phyloP scores from a whole-genome alignment of 2,113 vertebrate species.

The Alligator sinensis region DNA sequence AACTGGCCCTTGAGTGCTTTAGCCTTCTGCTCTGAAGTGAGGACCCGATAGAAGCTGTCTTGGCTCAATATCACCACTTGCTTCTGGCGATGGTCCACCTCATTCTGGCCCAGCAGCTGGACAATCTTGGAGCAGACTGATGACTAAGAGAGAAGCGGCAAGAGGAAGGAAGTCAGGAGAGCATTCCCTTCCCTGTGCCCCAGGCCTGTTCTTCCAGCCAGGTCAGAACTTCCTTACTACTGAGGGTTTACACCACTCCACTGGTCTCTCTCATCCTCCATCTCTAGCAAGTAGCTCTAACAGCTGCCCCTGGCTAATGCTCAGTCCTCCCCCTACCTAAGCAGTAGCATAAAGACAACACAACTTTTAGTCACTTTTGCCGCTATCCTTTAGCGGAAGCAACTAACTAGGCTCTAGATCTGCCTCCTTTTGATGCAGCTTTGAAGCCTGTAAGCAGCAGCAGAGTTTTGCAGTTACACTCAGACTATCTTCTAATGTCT shows the following conservation, averaged over 20 bases:
- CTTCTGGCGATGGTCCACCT: constrained; percentile 94
- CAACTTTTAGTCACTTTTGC: neutral
- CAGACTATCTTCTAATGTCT: neutral
- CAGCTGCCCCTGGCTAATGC: neutral
- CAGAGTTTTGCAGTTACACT: neutral
- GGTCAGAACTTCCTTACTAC: neutral
- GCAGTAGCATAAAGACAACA: neutral
- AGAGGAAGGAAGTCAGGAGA: neutral
- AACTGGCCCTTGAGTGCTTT: constrained; percentile 96
- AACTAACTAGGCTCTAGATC: neutral
- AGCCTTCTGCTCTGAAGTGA: constrained; percentile 94
- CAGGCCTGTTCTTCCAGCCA: neutral
- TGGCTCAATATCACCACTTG: constrained; percentile 98
- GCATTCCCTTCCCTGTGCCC: neutral
- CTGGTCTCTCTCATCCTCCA: neutral
- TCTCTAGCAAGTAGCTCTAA: neutral
- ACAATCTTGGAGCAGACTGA: constrained; percentile 97
- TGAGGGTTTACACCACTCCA: neutral
- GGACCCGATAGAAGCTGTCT: constrained; percentile 96
- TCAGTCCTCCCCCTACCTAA: neutral
- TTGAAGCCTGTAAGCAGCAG: neutral
- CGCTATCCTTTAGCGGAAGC: neutral
- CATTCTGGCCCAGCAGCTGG: constrained; percentile 95
- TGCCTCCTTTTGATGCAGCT: neutral
- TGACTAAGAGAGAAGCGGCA: constrained; percentile 78